Percentiles rank a stretch among this genome's conserved stretches.
Evolutionary conservation across 1,140 invertebrate species (phyloP).

Genomic region (Prorops nasuta): DNA sequence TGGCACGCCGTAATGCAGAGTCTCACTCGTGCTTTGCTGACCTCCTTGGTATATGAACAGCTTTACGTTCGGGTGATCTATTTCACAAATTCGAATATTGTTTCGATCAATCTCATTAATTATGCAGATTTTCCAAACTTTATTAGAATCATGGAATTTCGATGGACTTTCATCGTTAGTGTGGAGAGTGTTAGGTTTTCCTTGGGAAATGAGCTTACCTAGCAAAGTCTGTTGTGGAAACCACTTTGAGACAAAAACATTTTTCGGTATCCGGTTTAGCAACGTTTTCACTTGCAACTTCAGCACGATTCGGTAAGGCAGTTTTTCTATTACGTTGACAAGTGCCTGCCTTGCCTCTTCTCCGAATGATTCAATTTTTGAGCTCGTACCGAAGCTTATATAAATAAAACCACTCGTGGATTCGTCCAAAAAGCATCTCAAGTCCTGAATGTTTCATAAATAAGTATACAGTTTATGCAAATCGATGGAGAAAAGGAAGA

Average conservation of each 20-base stretch:
- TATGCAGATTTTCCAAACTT: not conserved
- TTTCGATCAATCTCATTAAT: constrained; percentile 6
- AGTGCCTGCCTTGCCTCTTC: constrained; percentile 34
- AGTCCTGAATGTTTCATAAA: constrained; percentile 37
- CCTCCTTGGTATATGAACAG: constrained; percentile 60
- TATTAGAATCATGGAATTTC: not conserved
- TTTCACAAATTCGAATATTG: not conserved
- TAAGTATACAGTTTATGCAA: not conserved
- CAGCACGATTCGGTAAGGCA: constrained; percentile 41
- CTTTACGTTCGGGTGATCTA: constrained; percentile 48
- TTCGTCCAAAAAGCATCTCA: constrained; percentile 48
- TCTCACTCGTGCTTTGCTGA: constrained; percentile 53
- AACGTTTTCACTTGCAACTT: constrained; percentile 16
- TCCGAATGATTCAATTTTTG: constrained; percentile 38
- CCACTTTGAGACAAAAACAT: constrained; percentile 47
- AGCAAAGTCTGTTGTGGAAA: constrained; percentile 46
- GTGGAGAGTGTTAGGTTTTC: not conserved
- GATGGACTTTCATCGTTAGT: constrained; percentile 4
- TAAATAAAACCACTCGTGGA: constrained; percentile 59
- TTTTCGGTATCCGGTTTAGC: constrained; percentile 19
- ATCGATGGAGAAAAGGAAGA: not conserved
- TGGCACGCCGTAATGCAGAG: constrained; percentile 50
- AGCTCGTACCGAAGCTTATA: constrained; percentile 58
- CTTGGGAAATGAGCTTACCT: constrained; percentile 22
- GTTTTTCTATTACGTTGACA: constrained; percentile 53